A percentile compares a stretch with the other conserved stretches of the same genome.
Evolutionary conservation across 2,888 invertebrate genomes (phyloP).

Genomic region (Alsophila aescularia): DNA sequence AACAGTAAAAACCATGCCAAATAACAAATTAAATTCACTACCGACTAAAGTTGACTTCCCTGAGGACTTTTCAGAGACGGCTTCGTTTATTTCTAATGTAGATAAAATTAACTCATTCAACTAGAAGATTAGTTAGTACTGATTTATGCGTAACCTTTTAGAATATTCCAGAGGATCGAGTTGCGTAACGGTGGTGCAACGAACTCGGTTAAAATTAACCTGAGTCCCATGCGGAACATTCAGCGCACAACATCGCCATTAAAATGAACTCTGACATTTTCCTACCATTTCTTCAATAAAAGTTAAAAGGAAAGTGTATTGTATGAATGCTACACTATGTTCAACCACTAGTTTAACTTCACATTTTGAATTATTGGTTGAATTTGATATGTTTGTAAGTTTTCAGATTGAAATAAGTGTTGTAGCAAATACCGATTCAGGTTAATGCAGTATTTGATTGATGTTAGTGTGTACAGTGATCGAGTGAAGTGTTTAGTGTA

Average conservation of each 20-base stretch:
- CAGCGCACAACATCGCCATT: slow-evolving; percentile 58
- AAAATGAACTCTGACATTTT: slow-evolving; percentile 76
- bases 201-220: slow-evolving; percentile 73
- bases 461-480: slow-evolving; percentile 25
- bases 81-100: background rate
- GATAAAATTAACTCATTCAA: background rate
- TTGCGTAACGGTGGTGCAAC: slow-evolving; percentile 72
- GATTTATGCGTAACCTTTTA: slow-evolving; percentile 19
- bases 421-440: slow-evolving; percentile 13
- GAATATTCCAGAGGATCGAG: slow-evolving; percentile 46
- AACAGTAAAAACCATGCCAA: slow-evolving; percentile 18
- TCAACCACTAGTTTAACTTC: slow-evolving; percentile 14
- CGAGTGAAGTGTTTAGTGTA: slow-evolving; percentile 37
- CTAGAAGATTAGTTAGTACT: background rate
- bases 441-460: slow-evolving; percentile 32
- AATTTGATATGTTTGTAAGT: slow-evolving; percentile 1
- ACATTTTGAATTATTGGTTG: slow-evolving; percentile 9
- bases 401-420: slow-evolving; percentile 8
- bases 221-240: slow-evolving; percentile 62
- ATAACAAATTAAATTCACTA: background rate
- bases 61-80: background rate
- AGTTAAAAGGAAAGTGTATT: slow-evolving; percentile 16
- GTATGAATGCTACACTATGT: slow-evolving; percentile 15
- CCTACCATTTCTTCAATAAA: slow-evolving; percentile 45
- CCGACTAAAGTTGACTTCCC: background rate